Percentiles rank a stretch among this genome's conserved stretches.
Evolutionary conservation across 2,797 vertebrate species (phyloP).

Genomic region (Crenichthys baileyi): DNA sequence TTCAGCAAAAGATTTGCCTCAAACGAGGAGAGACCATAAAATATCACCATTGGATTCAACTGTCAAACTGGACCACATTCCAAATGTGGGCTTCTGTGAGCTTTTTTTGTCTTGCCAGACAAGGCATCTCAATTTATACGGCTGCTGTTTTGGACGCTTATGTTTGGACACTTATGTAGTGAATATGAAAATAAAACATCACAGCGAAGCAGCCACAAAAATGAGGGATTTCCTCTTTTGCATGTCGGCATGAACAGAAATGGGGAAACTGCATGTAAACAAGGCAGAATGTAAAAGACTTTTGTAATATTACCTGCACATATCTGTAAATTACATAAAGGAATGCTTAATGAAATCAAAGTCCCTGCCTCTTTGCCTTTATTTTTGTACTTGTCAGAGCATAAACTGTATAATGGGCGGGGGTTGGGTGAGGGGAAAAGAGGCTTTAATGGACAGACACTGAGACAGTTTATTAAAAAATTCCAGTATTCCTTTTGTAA

Average conservation of each 20-base stretch:
- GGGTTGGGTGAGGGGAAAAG: no score
- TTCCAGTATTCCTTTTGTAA: constrained; percentile 3
- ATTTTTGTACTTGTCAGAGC: background rate
- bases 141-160: constrained; percentile 26
- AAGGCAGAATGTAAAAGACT: constrained; percentile 4
- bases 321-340: constrained; percentile 6
- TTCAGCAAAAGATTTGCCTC: constrained; percentile 27
- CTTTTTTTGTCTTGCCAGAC: constrained; percentile 28
- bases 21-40: constrained; percentile 29
- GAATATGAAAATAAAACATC: constrained; percentile 19
- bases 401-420: background rate
- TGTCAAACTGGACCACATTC: constrained; percentile 9
- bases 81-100: background rate
- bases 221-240: constrained; percentile 51
- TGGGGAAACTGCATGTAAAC: constrained; percentile 22
- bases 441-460: background rate
- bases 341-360: constrained; percentile 12
- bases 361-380: background rate
- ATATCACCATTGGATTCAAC: constrained; percentile 12
- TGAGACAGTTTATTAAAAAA: background rate
- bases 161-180: constrained; percentile 15
- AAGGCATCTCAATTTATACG: constrained; percentile 28
- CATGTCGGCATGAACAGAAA: constrained; percentile 50
- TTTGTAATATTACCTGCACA: constrained; percentile 17
- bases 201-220: constrained; percentile 54